Conservation (phyloP, 2,888 invertebrate genomes). For the Himalopsyche tibetana region DNA sequence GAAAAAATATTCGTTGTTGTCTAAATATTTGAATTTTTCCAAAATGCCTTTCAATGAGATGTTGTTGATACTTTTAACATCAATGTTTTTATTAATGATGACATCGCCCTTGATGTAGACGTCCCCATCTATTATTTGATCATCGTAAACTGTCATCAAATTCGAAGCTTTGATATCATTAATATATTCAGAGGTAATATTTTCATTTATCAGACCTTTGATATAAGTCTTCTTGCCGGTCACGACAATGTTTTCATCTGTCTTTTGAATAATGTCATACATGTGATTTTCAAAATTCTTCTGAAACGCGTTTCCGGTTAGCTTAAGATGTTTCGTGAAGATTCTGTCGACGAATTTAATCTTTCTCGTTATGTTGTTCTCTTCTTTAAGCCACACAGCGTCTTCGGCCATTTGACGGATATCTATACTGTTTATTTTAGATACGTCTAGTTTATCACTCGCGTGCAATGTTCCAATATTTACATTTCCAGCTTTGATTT, state of each 20-base stretch:
- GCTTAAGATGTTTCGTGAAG: slow-evolving; percentile 67
- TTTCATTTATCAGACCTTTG: slow-evolving; percentile 69
- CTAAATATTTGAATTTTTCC: slow-evolving; percentile 55
- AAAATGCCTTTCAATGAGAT: slow-evolving; percentile 43
- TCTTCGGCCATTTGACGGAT: slow-evolving; percentile 68
- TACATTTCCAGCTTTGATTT: slow-evolving; percentile 71
- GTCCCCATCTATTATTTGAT: slow-evolving; percentile 69
- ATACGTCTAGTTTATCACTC: slow-evolving; percentile 70
- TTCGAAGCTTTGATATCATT: slow-evolving; percentile 70
- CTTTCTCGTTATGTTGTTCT: slow-evolving; percentile 69
- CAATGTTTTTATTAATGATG: slow-evolving; percentile 65
- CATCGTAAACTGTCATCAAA: slow-evolving; percentile 70
- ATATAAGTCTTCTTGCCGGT: slow-evolving; percentile 68
- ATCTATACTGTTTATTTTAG: slow-evolving; percentile 68
- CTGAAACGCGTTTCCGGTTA: slow-evolving; percentile 70
- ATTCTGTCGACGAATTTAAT: slow-evolving; percentile 68
- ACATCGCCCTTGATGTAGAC: slow-evolving; percentile 69
- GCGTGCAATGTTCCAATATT: slow-evolving; percentile 70
- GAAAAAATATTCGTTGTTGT: slow-evolving; percentile 65
- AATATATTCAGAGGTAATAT: slow-evolving; percentile 69
- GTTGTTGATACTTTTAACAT: slow-evolving; percentile 52
- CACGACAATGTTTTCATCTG: slow-evolving; percentile 68
- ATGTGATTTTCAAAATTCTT: slow-evolving; percentile 70
- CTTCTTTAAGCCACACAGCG: slow-evolving; percentile 71
- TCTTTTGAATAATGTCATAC: slow-evolving; percentile 71